Conservation (phyloP, 2,113 vertebrate species). For the Serilophus lunatus region DNA sequence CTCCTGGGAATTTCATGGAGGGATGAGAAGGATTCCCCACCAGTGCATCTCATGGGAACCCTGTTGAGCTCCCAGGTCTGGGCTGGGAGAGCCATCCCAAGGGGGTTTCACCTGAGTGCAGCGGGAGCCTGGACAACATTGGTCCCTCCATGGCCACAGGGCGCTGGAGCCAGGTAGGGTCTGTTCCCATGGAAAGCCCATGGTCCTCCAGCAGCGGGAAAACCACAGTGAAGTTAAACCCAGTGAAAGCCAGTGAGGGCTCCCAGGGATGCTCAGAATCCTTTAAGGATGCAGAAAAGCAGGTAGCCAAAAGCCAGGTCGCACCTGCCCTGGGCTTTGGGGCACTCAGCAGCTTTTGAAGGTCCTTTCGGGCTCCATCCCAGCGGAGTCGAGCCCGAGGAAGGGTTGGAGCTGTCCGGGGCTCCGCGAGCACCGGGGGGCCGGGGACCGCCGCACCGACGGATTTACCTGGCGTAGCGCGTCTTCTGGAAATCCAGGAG, state of each 20-base stretch:
- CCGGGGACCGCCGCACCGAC: background rate
- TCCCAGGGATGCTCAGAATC: background rate
- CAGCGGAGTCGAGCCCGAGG: background rate
- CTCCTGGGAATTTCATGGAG: background rate
- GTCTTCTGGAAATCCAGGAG: constrained; percentile 89
- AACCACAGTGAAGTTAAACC: background rate
- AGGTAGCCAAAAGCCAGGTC: background rate
- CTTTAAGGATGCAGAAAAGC: background rate
- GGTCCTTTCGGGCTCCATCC: background rate
- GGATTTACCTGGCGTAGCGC: constrained; percentile 84
- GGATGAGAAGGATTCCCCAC: background rate
- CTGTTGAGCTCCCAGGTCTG: background rate
- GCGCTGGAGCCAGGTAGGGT: background rate
- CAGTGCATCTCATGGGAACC: rapidly evolving
- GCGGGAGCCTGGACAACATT: rapidly evolving
- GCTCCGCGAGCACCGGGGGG: background rate
- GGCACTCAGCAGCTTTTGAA: background rate
- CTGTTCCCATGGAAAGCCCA: background rate
- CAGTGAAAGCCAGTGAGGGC: background rate
- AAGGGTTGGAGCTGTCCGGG: background rate
- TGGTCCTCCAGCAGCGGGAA: background rate
- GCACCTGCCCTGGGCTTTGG: background rate
- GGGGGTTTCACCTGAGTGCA: background rate
- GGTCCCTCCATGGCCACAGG: rapidly evolving
- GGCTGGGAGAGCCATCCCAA: background rate